Evolutionary conservation across 2,797 vertebrate genomes (phyloP), one percentile per base, ranked within the genome.

Genomic region (Sebastes steindachneri): DNA sequence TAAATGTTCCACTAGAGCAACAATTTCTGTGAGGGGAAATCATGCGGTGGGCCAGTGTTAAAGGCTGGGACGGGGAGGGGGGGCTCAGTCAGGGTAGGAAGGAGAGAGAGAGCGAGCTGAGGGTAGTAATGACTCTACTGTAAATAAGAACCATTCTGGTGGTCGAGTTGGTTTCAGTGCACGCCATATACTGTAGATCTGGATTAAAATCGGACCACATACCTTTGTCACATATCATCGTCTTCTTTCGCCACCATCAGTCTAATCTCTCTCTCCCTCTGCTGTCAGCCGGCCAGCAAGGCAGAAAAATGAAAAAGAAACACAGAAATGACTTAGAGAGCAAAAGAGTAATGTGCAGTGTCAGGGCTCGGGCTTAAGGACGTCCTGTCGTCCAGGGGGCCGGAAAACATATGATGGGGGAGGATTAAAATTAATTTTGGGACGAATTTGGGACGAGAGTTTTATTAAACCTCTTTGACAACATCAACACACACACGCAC

Each of bases 1-100:
- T 96, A 95, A 96, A 96, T 93, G 93, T 96, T 96, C 95, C 96
- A 95, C 91, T 91, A 93, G 91, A 94, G 93, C 87, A 95, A 95
- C 91, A 79, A 85, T 94, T 95, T 96, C 84, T 92, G 76, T 63
- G 77, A 90, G 87, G 82, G 91, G 86, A 93, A 94, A 93, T 92
- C 86, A 86, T 89, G 92, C 54, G 88, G 91, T 75, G 77, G 79
- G 70, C 29, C 70, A 73, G 77, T 80, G 90, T 88, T 82, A 75
- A 80, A 87, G 80, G 73, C 76, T 78, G 29, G 28, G 66, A 68
- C 1, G n/a, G n/a, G 59, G 11, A 19, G 72, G 37, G 63, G 74
- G 59, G 21, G 35, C 21, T 69, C 21, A 74, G 72, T 67, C 54
- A 31, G 68, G 75, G 72, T 55, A 63, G 53, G 66, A 73, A 26